These are phyloP conservation scores for Cathartes aura DNA, from an alignment of 2,113 vertebrate species.

Conservation along the genomic window DNA sequence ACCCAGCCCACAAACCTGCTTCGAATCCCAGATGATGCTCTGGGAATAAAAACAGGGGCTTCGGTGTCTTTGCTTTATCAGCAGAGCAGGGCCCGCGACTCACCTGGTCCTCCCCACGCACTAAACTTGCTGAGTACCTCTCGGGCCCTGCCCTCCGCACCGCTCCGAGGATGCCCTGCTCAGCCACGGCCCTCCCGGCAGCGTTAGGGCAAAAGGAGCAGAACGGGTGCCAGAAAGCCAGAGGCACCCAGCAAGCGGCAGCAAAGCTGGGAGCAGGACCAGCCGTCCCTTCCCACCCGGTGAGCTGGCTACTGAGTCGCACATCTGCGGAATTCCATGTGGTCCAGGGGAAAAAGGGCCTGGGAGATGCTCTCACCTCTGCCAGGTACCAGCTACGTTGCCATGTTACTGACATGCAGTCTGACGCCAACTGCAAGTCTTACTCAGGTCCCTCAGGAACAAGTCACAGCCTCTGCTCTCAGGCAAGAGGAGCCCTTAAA, in stretches of 20 bases:
- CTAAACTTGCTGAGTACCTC: rapidly evolving
- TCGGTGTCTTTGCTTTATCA: not conserved
- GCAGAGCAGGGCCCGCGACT: not conserved
- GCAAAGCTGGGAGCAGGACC: not conserved
- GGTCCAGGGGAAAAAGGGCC: not conserved
- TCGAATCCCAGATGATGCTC: not conserved
- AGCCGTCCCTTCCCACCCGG: rapidly evolving
- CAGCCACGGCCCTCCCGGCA: not conserved
- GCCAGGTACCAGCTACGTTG: not conserved
- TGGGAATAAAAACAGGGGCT: not conserved
- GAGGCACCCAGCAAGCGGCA: not conserved
- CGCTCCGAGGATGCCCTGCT: not conserved
- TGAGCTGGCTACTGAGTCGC: rapidly evolving
- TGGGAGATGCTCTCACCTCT: not conserved
- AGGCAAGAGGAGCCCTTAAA: not conserved
- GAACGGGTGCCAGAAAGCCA: not conserved
- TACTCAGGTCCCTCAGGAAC: not conserved
- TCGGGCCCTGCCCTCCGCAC: not conserved
- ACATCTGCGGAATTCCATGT: rapidly evolving
- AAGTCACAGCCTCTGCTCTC: not conserved
- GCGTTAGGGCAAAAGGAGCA: not conserved
- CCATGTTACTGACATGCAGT: not conserved
- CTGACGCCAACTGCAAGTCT: not conserved
- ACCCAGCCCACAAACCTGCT: conserved; percentile 9
- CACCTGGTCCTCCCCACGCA: not conserved